Conservation (phyloP, 2,797 vertebrate genomes). For the Allobates femoralis region DNA sequence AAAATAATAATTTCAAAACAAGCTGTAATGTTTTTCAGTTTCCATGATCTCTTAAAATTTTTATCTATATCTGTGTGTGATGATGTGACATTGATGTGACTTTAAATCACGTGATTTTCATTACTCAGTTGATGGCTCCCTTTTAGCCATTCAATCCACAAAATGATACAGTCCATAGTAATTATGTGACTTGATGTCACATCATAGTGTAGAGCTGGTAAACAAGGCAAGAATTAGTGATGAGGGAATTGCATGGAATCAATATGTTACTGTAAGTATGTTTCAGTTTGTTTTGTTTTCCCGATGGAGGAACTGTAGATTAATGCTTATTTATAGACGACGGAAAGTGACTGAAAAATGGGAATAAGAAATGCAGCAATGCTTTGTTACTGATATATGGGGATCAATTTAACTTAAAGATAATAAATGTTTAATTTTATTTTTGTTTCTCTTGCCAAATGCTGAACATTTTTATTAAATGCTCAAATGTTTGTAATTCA, state of each 20-base stretch:
- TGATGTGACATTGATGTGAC: neutral
- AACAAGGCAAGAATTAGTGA: neutral
- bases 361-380: neutral
- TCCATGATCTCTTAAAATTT: neutral
- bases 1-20: neutral
- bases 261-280: neutral
- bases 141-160: neutral
- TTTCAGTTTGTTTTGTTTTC: neutral
- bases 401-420: neutral
- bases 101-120: neutral
- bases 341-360: neutral
- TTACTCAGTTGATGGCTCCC: neutral
- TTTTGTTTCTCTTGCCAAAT: neutral
- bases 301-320: neutral
- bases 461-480: neutral
- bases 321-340: neutral
- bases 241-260: neutral
- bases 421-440: slow-evolving; percentile 17
- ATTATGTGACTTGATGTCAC: neutral
- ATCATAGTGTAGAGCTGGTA: neutral
- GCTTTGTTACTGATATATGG: neutral
- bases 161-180: neutral
- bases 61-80: neutral
- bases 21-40: neutral
- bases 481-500: neutral